Evolutionary conservation across 2,888 invertebrate species (phyloP).

Genomic region (Sycophila texana): DNA sequence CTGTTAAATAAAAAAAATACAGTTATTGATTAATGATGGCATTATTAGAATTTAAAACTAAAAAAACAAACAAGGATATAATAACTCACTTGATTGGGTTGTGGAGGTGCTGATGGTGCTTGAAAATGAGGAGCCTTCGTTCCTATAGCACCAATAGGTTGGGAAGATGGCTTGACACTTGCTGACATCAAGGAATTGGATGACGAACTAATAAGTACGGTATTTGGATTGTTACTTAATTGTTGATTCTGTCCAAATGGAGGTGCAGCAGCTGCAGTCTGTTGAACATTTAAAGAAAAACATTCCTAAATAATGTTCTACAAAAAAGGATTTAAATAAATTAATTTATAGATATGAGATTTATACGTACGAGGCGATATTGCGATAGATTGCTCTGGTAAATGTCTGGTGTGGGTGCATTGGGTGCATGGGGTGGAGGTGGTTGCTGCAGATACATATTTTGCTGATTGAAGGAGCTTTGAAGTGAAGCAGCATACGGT

Average conservation of each 20-base stretch:
- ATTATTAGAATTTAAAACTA: constrained; percentile 62
- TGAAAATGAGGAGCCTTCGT: constrained; percentile 79
- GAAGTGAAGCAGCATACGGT: constrained; percentile 82
- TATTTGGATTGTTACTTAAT: constrained; percentile 88
- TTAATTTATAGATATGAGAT: not conserved
- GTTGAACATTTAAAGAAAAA: constrained; percentile 9
- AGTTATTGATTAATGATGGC: not conserved
- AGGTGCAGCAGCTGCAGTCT: constrained; percentile 77
- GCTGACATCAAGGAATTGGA: constrained; percentile 93
- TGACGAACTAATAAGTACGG: constrained; percentile 91
- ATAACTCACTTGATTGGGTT: constrained; percentile 75
- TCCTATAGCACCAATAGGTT: constrained; percentile 90
- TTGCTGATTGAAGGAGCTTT: constrained; percentile 77
- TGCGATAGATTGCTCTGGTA: constrained; percentile 82
- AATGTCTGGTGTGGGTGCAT: constrained; percentile 82
- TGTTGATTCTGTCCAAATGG: constrained; percentile 89
- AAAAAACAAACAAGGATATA: constrained; percentile 54
- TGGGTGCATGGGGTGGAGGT: constrained; percentile 79
- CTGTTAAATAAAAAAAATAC: constrained; percentile 63
- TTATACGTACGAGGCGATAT: constrained; percentile 77
- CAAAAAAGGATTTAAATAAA: not conserved
- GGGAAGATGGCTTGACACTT: constrained; percentile 88
- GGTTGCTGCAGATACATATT: constrained; percentile 76
- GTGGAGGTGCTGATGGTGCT: constrained; percentile 78
- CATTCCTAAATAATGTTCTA: not conserved